Evolutionary conservation across 2,113 vertebrate species (phyloP).

Genomic region (Alouatta palliata): DNA sequence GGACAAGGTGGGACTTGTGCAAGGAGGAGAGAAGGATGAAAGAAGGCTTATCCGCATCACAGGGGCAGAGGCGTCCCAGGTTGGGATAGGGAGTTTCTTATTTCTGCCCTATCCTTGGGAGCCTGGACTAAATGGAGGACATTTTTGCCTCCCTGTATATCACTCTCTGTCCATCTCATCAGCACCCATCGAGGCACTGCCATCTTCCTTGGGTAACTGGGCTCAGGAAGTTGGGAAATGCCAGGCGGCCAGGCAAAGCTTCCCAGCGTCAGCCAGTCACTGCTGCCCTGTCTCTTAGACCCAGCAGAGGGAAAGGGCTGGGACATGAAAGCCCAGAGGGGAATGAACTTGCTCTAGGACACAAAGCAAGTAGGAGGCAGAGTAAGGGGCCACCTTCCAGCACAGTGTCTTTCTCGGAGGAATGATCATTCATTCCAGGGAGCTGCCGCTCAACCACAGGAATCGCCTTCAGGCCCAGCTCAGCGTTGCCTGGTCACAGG

Average conservation of each 20-base stretch:
- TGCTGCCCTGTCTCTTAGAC: neutral
- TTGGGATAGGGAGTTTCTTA: neutral
- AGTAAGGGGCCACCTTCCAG: accelerated
- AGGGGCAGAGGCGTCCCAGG: neutral
- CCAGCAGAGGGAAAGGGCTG: neutral
- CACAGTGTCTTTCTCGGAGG: accelerated
- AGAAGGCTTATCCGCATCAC: neutral
- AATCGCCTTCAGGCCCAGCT: neutral
- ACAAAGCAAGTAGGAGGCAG: too few relatives aligned
- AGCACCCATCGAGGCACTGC: too few relatives aligned
- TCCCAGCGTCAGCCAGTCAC: neutral
- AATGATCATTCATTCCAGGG: neutral
- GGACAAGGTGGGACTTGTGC: neutral
- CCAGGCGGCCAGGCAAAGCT: neutral
- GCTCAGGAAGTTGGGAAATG: neutral
- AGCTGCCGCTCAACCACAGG: accelerated
- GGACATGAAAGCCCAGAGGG: too few relatives aligned
- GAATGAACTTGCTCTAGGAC: neutral
- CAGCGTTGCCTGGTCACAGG: neutral
- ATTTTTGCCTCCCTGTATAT: neutral
- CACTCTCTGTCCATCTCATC: neutral
- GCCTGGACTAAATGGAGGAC: neutral
- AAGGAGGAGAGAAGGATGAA: neutral
- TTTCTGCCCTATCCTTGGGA: neutral
- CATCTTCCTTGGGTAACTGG: neutral